These are phyloP conservation scores for Verasper variegatus DNA, from an alignment of 2,113 vertebrate species.

Conservation along the genomic window DNA sequence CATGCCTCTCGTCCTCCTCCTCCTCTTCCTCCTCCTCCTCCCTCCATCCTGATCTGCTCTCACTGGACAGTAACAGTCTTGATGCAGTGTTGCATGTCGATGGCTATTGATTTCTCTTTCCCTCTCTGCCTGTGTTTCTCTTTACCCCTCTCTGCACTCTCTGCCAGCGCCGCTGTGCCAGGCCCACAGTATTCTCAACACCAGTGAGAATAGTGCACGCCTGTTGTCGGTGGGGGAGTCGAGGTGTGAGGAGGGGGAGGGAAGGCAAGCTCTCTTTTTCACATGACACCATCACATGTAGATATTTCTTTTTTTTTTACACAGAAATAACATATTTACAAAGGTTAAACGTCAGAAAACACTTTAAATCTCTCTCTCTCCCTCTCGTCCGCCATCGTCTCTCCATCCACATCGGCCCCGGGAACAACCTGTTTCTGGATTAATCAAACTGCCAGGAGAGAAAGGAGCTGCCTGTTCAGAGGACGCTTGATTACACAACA, in stretches of 20 bases:
- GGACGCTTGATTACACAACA: slow-evolving; percentile 49
- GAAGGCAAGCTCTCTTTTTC: not conserved
- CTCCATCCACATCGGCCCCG: slow-evolving; percentile 12
- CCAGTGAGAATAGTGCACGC: not conserved
- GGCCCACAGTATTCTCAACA: slow-evolving; percentile 43
- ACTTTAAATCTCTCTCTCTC: not conserved
- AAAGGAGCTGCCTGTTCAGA: slow-evolving; percentile 42
- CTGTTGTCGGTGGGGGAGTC: slow-evolving; percentile 21
- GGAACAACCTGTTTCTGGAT: slow-evolving; percentile 56
- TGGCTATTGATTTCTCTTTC: slow-evolving; percentile 75
- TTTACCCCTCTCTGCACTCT: slow-evolving; percentile 47
- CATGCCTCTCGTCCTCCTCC: slow-evolving; percentile 2
- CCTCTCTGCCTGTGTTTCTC: slow-evolving; percentile 44
- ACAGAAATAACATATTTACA: not conserved
- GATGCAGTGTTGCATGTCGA: slow-evolving; percentile 78
- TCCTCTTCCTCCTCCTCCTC: not conserved
- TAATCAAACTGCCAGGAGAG: slow-evolving; percentile 40
- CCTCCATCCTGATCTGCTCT: slow-evolving; percentile 21
- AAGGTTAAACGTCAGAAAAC: not conserved
- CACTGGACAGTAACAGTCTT: slow-evolving; percentile 72
- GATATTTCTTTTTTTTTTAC: not conserved
- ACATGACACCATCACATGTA: slow-evolving; percentile 3
- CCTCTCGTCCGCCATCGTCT: not conserved
- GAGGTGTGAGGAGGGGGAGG: slow-evolving; percentile 11
- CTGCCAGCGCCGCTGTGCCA: slow-evolving; percentile 49